Evolutionary conservation across 2,113 vertebrate genomes (phyloP), one percentile per base, ranked within the genome.

Genomic region (Scolopax mira): DNA sequence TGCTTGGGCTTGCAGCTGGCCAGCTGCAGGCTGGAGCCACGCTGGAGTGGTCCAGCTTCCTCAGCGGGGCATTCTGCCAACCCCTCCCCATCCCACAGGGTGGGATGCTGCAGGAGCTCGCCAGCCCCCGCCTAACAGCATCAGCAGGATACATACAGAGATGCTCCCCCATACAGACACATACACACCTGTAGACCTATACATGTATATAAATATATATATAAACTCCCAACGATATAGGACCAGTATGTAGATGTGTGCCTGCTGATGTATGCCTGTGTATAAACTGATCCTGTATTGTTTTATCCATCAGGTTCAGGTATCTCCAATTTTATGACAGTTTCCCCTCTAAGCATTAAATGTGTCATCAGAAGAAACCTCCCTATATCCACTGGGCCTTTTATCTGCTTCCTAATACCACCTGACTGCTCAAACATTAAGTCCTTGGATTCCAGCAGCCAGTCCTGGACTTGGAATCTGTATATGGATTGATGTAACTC

Each of bases 1-100:
- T 2, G 0, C 54, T 57, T 21, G 19, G 0, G 4, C 41, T 90
- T 46, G 16, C 67, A 73, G 72, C 78, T 48, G 85, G 25, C 78
- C 64, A 65, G 84, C 37, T 77, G 78, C 44, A 52, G 58, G 65
- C 58, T n/a, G 46, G 31, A 78, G 58, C 35, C 66, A 67, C 0
- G 3, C 18, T 48, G 21, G 27, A 85, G 82, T 3, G 4, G 42
- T 35, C 15, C 33, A 27, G 23, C 21, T 48, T 65, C n/a, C 4
- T 46, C 6, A 41, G 57, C 0, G 0, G 6, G 51, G 23, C 66
- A 16, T 9, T 25, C 23, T 1, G 9, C 49, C 81, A 88, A 24
- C 41, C 35, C 18, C n/a, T 86, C 48, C 48, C 39, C 15, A 0
- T 35, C 49, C 3, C 0, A 0, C 13, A 30, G 44, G 54, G 35